These are phyloP conservation scores for Ceraclea dissimilis DNA, from an alignment of 2,888 invertebrate species.

Conservation along the genomic window DNA sequence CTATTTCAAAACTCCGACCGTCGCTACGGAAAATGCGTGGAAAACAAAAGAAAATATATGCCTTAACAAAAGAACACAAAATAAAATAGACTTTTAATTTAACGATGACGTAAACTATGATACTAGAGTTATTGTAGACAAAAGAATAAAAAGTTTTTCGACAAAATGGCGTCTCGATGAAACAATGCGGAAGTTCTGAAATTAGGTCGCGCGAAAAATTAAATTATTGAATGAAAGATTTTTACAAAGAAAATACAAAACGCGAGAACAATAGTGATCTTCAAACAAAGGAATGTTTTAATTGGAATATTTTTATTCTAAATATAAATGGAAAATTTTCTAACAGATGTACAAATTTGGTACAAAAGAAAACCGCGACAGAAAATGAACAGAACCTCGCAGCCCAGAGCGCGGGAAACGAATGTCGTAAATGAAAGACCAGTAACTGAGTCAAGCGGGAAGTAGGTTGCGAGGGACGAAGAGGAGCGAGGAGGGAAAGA, in stretches of 20 bases:
- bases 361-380: background rate
- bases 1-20: background rate
- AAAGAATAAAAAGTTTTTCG: conserved; percentile 10
- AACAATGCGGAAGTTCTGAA: conserved; percentile 22
- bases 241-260: background rate
- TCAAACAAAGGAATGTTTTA: background rate
- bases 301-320: background rate
- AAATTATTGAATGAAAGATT: background rate
- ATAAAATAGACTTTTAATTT: background rate
- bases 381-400: background rate
- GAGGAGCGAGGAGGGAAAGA: conserved; percentile 22
- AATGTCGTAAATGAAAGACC: conserved; percentile 4
- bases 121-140: background rate
- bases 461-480: background rate
- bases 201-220: conserved; percentile 17
- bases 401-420: conserved; percentile 6
- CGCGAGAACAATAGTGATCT: background rate
- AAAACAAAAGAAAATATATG: background rate
- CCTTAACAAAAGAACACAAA: background rate
- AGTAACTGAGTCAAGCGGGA: background rate
- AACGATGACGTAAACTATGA: background rate
- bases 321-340: background rate
- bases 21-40: too few species aligned
- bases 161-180: conserved; percentile 16
- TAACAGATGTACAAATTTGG: too few species aligned